These are phyloP conservation scores for Drosophila tani DNA, from an alignment of 1,140 invertebrate genomes.

Conservation along the genomic window DNA sequence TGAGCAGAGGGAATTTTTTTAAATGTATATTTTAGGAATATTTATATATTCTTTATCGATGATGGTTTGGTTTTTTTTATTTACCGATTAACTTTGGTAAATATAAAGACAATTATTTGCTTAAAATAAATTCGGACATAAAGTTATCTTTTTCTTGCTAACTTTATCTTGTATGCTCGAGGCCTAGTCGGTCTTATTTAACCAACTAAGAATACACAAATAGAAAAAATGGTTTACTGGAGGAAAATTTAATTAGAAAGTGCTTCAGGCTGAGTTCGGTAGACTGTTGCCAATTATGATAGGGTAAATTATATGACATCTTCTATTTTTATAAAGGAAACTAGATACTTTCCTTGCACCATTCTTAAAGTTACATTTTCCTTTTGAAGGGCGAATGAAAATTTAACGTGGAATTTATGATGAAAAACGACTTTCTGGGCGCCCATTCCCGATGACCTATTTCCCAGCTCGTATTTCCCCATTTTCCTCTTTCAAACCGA, in stretches of 20 bases:
- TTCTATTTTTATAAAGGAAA: neutral
- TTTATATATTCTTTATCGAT: neutral
- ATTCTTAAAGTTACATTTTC: neutral
- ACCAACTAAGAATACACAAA: too few relatives aligned
- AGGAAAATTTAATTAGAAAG: neutral
- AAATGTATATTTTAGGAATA: neutral
- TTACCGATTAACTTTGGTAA: neutral
- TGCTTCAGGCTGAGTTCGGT: neutral
- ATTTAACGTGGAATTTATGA: slow-evolving; percentile 24
- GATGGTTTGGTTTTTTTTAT: neutral
- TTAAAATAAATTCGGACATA: neutral
- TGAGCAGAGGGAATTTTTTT: neutral
- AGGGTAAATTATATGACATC: too few relatives aligned
- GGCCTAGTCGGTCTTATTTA: too few relatives aligned
- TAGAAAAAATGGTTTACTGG: neutral
- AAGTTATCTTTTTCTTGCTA: too few relatives aligned
- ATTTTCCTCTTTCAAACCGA: slow-evolving; percentile 4
- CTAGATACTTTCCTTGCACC: slow-evolving; percentile 2
- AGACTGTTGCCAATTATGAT: too few relatives aligned
- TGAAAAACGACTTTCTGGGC: slow-evolving; percentile 7
- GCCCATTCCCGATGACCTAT: slow-evolving; percentile 30
- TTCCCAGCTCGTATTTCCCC: slow-evolving; percentile 27
- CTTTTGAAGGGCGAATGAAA: neutral
- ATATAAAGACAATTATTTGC: neutral
- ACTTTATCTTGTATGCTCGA: neutral